Base-by-base conservation (phyloP, 2,888 invertebrate species). In the Drepanosiphum platanoidis region DNA sequence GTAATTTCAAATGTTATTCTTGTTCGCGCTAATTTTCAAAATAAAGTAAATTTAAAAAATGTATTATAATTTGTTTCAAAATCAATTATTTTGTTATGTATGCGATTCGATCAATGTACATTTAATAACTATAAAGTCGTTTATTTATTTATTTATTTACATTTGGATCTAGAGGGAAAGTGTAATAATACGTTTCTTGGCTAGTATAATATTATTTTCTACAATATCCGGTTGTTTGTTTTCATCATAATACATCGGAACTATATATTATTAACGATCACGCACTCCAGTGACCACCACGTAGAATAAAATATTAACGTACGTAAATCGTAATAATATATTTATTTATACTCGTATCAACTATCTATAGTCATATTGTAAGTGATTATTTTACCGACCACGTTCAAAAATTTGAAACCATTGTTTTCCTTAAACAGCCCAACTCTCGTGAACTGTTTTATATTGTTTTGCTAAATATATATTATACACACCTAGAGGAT, bases 151-250 rank as follows among this genome's bases (percentile, higher is more conserved):
- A 36, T 46, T 46, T 46, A 66, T 78, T 64, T 42, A 30, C 42
- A 42, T 79, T 32, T 32, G n/a, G n/a, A 46, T 66, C 30, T 5
- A 42, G 7, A 66, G 42, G 66, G 66, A 79, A 32, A 79, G 66
- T 79, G 32, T 32, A 22, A 8, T 34, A 46, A 32, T 66, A 32
- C 66, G 66, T 66, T 13, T n/a, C 32, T 66, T 46, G 22, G 15
- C 66, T 13, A 46, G 61, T 61, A 52, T 32, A 36, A 36, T 68
- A 68, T 34, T 32, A 64, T 42, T 78, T 39, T 36, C 39, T 42
- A 13, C 22, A 66, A 66, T 79, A 32, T 79, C 66, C 61, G 79
- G 79, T 79, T 66, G 46, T 79, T 68, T 34, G n/a, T 66, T 79
- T 79, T 79, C 32, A 32, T 66, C 66, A 46, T 46, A n/a, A n/a